Evolutionary conservation across 2,113 vertebrate species (phyloP), one percentile per base, ranked within the genome.

Genomic region (Mustela nigripes): DNA sequence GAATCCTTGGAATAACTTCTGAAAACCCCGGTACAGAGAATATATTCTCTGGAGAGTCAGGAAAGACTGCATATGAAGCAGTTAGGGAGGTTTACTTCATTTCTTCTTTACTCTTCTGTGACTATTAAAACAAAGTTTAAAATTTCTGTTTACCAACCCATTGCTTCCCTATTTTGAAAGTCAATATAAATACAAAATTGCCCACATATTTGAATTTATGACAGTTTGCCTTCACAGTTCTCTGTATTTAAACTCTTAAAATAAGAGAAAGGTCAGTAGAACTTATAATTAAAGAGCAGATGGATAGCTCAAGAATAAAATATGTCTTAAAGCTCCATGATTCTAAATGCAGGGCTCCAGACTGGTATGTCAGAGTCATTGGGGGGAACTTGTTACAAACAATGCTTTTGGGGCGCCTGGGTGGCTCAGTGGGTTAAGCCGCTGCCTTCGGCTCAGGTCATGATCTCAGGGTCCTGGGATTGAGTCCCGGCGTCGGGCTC

Each of bases 81-180:
- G 24, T 19, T 31, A 82, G 39, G 42, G 22, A 81, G 45, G 21
- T 53, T 95, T 83, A 69, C 15, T 85, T 93, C 10, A 81, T 91
- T 96, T 93, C 67, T 95, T 91, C 58, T 14, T 53, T n/a, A 83
- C 21, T 92, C 24, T 96, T 91, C 50, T 74, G 84, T 80, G 22
- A 81, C 58, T 96, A 56, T 88, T 69, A 82, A 62, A 96, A 94
- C 67, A 96, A 91, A 94, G 79, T 90, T 56, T 33, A 91, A 94
- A 90, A 15, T 67, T 92, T 90, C 11, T 11, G 11, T 53, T 94
- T 91, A 76, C 36, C 62, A 93, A 45, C 84, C 11, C 31, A 48
- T 1, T 94, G 53, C 21, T 88, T 96, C 48, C 31, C 45, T 90
- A 19, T 89, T 90, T 97, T 87, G 56, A 96, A 96, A 96, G 80